A percentile compares a stretch with the other conserved stretches of the same genome.
Conservation (phyloP, 2,888 invertebrate species). For the Lampropteryx suffumata region DNA sequence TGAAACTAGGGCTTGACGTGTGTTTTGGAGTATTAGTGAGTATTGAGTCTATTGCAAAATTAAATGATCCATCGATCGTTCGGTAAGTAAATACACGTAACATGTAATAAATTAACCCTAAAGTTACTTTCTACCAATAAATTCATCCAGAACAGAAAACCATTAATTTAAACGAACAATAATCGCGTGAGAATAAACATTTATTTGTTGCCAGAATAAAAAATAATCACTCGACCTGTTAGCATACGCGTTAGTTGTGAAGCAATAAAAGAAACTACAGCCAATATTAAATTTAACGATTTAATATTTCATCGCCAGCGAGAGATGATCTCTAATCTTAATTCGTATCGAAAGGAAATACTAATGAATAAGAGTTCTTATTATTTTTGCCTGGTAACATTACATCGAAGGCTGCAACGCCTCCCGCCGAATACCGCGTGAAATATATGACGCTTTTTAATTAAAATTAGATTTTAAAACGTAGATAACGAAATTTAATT, state of each 20-base stretch:
- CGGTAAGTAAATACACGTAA: background rate
- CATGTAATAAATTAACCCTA: constrained; percentile 19
- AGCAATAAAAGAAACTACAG: constrained; percentile 77
- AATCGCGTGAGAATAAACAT: constrained; percentile 77
- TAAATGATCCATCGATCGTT: too few relatives aligned
- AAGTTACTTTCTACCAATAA: constrained; percentile 54
- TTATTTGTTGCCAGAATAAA: constrained; percentile 64
- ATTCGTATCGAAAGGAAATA: constrained; percentile 38
- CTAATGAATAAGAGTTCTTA: constrained; percentile 49
- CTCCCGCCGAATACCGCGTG: constrained; percentile 77
- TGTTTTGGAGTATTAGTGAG: too few relatives aligned
- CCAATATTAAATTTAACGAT: constrained; percentile 82
- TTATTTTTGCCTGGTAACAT: constrained; percentile 52
- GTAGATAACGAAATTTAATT: constrained; percentile 76
- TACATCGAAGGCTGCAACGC: constrained; percentile 66
- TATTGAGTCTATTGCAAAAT: too few relatives aligned
- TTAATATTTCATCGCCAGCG: constrained; percentile 72
- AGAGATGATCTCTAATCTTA: constrained; percentile 49
- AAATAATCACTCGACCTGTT: constrained; percentile 71
- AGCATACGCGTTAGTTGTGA: constrained; percentile 71
- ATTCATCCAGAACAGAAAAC: constrained; percentile 51
- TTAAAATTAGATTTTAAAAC: constrained; percentile 77
- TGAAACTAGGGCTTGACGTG: too few relatives aligned
- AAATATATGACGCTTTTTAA: constrained; percentile 81
- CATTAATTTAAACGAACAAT: constrained; percentile 65